These are phyloP conservation scores for Heterochromis multidens DNA, from an alignment of 2,113 vertebrate species.

Conservation along the genomic window DNA sequence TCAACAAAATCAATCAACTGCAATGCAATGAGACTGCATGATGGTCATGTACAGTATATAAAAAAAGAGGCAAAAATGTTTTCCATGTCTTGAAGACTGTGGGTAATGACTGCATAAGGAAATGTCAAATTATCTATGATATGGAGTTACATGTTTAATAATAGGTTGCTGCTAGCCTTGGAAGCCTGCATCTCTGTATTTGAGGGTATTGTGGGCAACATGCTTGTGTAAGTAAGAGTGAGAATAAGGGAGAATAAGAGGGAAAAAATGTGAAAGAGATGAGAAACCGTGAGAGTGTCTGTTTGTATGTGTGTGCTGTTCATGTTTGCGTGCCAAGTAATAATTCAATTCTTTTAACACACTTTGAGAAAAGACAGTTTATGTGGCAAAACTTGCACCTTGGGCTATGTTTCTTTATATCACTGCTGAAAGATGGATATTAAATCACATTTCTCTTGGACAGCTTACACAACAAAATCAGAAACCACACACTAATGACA, in stretches of 20 bases:
- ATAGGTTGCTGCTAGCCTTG: background rate
- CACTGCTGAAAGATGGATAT: conserved; percentile 12
- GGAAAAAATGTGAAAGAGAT: background rate
- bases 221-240: background rate
- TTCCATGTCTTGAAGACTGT: background rate
- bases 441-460: conserved; percentile 23
- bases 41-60: background rate
- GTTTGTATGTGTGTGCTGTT: background rate
- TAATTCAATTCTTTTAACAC: conserved; percentile 11
- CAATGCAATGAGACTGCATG: background rate
- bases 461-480: conserved; percentile 46
- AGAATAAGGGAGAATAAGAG: background rate
- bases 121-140: conserved; percentile 21
- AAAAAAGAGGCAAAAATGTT: background rate
- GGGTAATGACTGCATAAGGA: background rate
- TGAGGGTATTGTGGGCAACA: conserved; percentile 9
- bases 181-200: background rate
- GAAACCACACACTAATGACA: background rate
- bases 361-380: conserved; percentile 23
- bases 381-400: conserved; percentile 9
- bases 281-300: background rate
- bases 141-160: conserved; percentile 24
- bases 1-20: background rate
- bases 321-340: conserved; percentile 14
- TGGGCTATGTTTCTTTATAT: background rate